Evolutionary conservation across 2,888 invertebrate genomes (phyloP).

Genomic region (Himalopsyche kuldschensis): DNA sequence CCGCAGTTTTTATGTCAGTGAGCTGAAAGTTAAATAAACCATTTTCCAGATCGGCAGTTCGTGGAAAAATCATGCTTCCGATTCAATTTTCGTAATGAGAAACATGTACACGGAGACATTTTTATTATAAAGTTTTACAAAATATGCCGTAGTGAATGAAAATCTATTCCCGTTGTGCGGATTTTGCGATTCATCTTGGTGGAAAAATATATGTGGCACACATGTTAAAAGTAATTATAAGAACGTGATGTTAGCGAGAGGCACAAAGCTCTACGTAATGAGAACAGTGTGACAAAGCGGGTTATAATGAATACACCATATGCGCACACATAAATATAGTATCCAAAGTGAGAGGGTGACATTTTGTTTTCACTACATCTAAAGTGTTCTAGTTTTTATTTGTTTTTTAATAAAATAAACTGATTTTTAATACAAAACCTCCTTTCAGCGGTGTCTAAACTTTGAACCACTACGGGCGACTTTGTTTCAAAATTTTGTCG

Average conservation of each 20-base stretch:
- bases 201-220: neutral
- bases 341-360: neutral
- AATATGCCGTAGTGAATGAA: neutral
- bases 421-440: no score
- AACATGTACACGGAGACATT: no score
- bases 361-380: neutral
- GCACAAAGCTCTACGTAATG: neutral
- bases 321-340: neutral
- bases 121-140: neutral
- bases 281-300: neutral
- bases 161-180: neutral
- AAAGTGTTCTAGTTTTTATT: neutral
- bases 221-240: neutral
- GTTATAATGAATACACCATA: neutral
- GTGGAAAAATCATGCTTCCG: no score
- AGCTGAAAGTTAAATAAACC: no score
- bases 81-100: no score
- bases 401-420: neutral
- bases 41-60: no score
- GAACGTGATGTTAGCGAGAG: neutral
- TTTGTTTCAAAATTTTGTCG: no score
- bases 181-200: neutral
- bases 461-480: no score
- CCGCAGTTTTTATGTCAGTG: no score
- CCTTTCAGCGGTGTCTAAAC: no score